Base-by-base conservation (phyloP, 1,140 invertebrate genomes). In the Tigriopus japonicus region DNA sequence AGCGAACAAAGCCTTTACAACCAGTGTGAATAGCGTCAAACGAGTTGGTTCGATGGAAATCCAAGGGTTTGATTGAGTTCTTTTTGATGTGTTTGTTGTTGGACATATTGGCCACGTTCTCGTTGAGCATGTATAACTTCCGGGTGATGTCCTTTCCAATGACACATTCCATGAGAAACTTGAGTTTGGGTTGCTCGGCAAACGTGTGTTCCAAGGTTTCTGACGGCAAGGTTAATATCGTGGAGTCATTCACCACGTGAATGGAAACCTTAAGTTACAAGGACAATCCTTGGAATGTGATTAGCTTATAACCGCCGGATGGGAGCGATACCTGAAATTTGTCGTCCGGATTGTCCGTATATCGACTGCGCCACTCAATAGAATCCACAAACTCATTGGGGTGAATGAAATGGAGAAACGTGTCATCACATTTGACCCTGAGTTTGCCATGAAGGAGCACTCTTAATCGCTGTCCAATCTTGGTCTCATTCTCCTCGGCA, bases 11-110 rank as follows among this genome's bases (percentile, higher is more conserved):
- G 17, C 55, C 55, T 41, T 58, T 58, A n/a, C 55, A 40, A 2
- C 55, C 55, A 6, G 55, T 58, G n/a, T 58, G 21, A 9, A 58
- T 58, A n/a, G 55, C 55, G 35, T 58, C 55, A n/a, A 58, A 41
- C 5, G 55, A 58, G 42, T 41, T 41, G n/a, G 55, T 58, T 12
- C 55, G 24, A 7, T 42, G 24, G 35, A 58, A 58, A 23, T 58
- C 55, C 41, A 58, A 42, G 14, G 42, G 28, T 23, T 41, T 23
- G 10, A 58, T 17, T 5, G 21, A 5, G 13, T 41, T 41, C 23
- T 28, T 17, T 13, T 41, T 28, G 17, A 19, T n/a, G 14, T 58
- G 5, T 5, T 58, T 40, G 21, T 5, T 5, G 15, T 15, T 17
- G n/a, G 14, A 40, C 23, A 55, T 23, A 9, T 55, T 55, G 17